These are phyloP conservation scores for Labeo catla DNA, from an alignment of 2,113 vertebrate species.

Conservation along the genomic window DNA sequence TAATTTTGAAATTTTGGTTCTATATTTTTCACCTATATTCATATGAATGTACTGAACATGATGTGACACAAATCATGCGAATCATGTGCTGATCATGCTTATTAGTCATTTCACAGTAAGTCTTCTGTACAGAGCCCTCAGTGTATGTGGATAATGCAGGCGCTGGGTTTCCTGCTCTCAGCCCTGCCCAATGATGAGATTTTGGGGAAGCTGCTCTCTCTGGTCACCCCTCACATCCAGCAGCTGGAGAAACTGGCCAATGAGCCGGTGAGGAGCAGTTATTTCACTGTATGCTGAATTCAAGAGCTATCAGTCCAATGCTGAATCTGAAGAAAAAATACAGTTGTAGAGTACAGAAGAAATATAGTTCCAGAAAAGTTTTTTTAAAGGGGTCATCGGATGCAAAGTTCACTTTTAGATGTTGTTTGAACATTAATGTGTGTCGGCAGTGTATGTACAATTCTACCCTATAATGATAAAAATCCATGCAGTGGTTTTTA, in stretches of 20 bases:
- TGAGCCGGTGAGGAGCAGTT: conserved; percentile 80
- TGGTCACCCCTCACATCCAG: conserved; percentile 93
- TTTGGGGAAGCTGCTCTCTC: conserved; percentile 85
- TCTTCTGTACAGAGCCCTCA: conserved; percentile 86
- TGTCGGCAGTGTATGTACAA: no score
- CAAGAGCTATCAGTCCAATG: no score
- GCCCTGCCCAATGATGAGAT: conserved; percentile 90
- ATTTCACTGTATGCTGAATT: neutral
- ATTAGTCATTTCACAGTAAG: neutral
- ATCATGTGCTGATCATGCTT: neutral
- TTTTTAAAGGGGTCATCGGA: no score
- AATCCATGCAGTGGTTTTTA: no score
- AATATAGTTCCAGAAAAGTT: neutral
- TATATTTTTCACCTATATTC: neutral
- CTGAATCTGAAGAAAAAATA: neutral
- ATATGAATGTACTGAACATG: neutral
- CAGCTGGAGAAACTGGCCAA: conserved; percentile 89
- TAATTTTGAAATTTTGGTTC: no score
- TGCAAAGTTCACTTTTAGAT: no score
- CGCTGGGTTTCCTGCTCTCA: conserved; percentile 93
- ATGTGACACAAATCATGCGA: no score
- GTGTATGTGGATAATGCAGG: conserved; percentile 99
- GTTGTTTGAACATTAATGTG: no score
- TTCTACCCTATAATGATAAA: no score
- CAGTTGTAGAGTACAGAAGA: neutral